Percentiles rank a stretch among this genome's conserved stretches.
These are phyloP conservation scores for Platyura marginata DNA, from an alignment of 1,140 invertebrate species.

Conservation along the genomic window DNA sequence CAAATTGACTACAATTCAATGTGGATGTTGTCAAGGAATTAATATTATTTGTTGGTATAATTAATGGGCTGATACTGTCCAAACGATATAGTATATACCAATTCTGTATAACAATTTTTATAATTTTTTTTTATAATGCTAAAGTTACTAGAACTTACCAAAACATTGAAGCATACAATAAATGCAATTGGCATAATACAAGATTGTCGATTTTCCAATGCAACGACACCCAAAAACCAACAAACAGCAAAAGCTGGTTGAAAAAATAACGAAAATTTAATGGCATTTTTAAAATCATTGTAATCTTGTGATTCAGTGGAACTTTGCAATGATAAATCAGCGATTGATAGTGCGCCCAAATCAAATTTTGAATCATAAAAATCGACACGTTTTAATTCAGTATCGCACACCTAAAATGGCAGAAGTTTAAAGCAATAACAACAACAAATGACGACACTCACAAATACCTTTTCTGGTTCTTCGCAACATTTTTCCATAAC, in stretches of 20 bases:
- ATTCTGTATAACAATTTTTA: constrained; percentile 3
- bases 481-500: constrained; percentile 5
- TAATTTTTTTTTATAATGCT: background rate
- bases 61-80: constrained; percentile 3
- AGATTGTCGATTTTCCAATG: constrained; percentile 43
- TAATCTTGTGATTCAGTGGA: constrained; percentile 5
- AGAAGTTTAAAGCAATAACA: background rate
- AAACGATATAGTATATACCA: constrained; percentile 4
- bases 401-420: background rate
- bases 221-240: constrained; percentile 51
- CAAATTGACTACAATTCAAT: background rate
- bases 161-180: constrained; percentile 28
- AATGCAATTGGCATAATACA: constrained; percentile 39
- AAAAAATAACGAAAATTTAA: constrained; percentile 29
- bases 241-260: constrained; percentile 39
- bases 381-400: background rate
- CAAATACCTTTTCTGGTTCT: constrained; percentile 2
- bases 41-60: background rate
- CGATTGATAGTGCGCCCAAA: constrained; percentile 20
- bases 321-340: constrained; percentile 16
- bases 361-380: constrained; percentile 7
- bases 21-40: background rate
- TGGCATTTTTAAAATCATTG: constrained; percentile 5
- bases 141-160: constrained; percentile 25
- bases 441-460: background rate